Base-by-base conservation (phyloP, 2,888 invertebrate genomes). In the Drosophila birchii region DNA sequence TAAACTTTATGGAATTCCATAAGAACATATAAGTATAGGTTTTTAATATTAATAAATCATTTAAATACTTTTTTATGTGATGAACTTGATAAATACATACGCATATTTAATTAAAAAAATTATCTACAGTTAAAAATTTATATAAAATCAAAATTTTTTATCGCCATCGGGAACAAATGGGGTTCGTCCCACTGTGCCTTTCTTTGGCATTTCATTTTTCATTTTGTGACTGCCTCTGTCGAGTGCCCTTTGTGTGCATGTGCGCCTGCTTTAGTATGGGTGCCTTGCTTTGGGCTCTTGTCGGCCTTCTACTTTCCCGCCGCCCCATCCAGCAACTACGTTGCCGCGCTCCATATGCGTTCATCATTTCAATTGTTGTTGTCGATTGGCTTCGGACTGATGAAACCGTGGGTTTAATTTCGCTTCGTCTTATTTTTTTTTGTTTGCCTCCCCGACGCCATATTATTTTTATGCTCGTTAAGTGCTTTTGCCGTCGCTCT, bases 381-480 rank as follows among this genome's bases (percentile, higher is more conserved):
- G 70, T 66, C 81, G 62, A 41, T 55, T 44, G 26, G 43, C 47
- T 49, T 76, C 80, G 66, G 66, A 57, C 55, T 66, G 62, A 72
- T 71, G 67, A 47, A 44, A 47, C 57, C 62, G 59, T 68, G 72
- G 59, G 59, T 53, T 53, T 51, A 26, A 39, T 56, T 62, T 60
- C 49, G 55, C 26, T 36, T 61, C 58, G 60, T 58, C 60, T 51
- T 45, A 45, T 70, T 64, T 54, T 67, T 58, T 74, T 68, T 47
- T 32, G 12, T 60, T 73, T 64, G 54, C 41, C 72, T 58, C 62
- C 36, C 57, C 60, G 88, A 79, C 88, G 88, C 86, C 88, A 84
- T 83, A 84, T 88, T 88, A 86, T 80, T 86, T 86, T 80, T 78
- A 75, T 74, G 83, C 77, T 75, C 73, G 76, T 75, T 83, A 78